Conservation (phyloP, 35 echinoderm and acorn worm genomes). For the Apostichopus japonicus region DNA sequence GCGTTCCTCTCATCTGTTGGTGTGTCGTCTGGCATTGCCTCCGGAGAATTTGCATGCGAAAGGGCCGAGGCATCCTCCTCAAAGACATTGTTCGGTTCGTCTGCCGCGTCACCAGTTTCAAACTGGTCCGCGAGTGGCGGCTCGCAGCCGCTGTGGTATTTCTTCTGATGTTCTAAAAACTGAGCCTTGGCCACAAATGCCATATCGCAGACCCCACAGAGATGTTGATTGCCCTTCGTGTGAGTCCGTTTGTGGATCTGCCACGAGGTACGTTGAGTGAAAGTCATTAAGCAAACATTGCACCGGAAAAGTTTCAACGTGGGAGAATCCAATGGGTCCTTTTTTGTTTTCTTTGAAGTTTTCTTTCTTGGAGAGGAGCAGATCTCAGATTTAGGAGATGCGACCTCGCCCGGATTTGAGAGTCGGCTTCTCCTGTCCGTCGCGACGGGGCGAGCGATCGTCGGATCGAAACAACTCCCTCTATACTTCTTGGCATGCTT, state of each 20-base stretch:
- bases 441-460: background rate
- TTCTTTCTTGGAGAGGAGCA: background rate
- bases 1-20: background rate
- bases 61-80: background rate
- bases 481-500: constrained; percentile 53
- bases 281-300: constrained; percentile 61
- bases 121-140: background rate
- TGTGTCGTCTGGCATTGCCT: background rate
- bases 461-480: constrained; percentile 16
- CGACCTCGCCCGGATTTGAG: too few species aligned
- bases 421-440: background rate
- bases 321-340: background rate
- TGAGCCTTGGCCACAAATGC: constrained; percentile 35
- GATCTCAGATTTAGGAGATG: background rate
- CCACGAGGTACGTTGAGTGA: constrained; percentile 50
- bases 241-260: constrained; percentile 53
- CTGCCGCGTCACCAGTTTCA: background rate
- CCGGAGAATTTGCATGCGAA: background rate
- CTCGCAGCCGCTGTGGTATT: background rate
- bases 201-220: constrained; percentile 35
- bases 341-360: background rate
- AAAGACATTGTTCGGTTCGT: background rate
- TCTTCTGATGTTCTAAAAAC: constrained; percentile 42
- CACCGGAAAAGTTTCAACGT: constrained; percentile 36
- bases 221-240: constrained; percentile 53